Percentiles rank a stretch among this genome's conserved stretches.
phyloP scores from a whole-genome alignment of 1,140 invertebrate genomes.

The Gonatopus flavifemur region DNA sequence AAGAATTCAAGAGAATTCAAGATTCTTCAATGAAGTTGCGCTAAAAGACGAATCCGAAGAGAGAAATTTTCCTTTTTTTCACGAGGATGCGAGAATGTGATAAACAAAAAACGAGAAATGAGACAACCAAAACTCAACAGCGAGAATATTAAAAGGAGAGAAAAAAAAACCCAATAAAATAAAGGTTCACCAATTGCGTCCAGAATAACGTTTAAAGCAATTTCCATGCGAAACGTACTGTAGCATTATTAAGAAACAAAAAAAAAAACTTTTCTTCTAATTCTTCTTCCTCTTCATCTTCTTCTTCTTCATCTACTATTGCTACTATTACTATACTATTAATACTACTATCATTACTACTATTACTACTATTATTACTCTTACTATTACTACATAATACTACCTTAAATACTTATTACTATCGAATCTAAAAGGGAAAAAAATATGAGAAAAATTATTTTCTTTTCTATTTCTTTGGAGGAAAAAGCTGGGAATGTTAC shows the following conservation, averaged over 20 bases:
- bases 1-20: too few relatives aligned
- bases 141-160: constrained; percentile 6
- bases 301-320: constrained; percentile 17
- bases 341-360: not conserved
- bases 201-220: constrained; percentile 27
- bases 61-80: too few relatives aligned
- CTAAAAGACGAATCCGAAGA: too few relatives aligned
- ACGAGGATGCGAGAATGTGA: constrained; percentile 17
- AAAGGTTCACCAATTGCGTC: constrained; percentile 32
- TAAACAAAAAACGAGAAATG: constrained; percentile 7
- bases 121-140: constrained; percentile 7
- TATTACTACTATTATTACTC: not conserved
- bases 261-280: constrained; percentile 23
- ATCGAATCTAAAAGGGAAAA: too few relatives aligned
- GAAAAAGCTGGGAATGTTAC: constrained; percentile 16
- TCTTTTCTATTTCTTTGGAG: constrained; percentile 25
- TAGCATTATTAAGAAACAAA: constrained; percentile 23
- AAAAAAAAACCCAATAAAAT: constrained; percentile 9
- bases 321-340: constrained; percentile 11
- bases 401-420: too few relatives aligned
- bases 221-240: constrained; percentile 24
- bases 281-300: constrained; percentile 8
- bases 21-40: too few relatives aligned
- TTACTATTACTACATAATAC: not conserved
- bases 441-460: too few relatives aligned